Base-by-base conservation (phyloP, 2,797 vertebrate genomes). In the Miichthys miiuy region DNA sequence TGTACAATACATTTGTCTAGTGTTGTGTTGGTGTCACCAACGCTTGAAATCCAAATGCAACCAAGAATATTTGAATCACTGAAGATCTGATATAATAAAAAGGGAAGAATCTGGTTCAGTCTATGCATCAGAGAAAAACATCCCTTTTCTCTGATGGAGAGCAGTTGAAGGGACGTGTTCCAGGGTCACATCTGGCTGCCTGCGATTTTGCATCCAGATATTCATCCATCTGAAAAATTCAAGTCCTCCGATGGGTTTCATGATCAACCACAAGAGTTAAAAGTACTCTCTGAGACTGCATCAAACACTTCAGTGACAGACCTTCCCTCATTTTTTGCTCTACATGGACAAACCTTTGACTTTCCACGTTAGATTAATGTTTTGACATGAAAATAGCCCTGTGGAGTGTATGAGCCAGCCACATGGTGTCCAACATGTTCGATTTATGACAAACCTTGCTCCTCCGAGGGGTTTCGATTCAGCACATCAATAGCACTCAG, bases 111-210 rank as follows among this genome's bases (percentile, higher is more conserved):
- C 2, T 11, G 60, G 57, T 80, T 81, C 62, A 81, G 18, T 18
- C 4, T 13, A 44, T 63, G 16, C 63, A 7, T 51, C 7, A 48
- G 18, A 48, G 6, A 47, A 75, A 70, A 78, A 63, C 68, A 62
- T 68, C 42, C 11, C 18, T 38, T 54, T 64, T 73, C 64, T 84
- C 68, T 80, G 42, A 75, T 38, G 57, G 30, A 73, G 79, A 75
- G 74, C 25, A 66, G 86, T 72, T 57, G 51, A 74, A 60, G 60
- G 73, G 79, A 80, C 65, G 60, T 81, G 75, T 86, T 86, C 66
- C 79, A 84, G 72, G 79, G 85, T 89, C 82, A 84, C 87, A 91
- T 88, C 90, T 92, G 89, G 82, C 91, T 80, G 55, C 55, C 57
- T 79, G 51, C 60, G 42, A 21, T 89, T 90, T 77, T 71, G 62